Conservation (phyloP, 2,888 invertebrate genomes). For the Trachelus troglodyta region DNA sequence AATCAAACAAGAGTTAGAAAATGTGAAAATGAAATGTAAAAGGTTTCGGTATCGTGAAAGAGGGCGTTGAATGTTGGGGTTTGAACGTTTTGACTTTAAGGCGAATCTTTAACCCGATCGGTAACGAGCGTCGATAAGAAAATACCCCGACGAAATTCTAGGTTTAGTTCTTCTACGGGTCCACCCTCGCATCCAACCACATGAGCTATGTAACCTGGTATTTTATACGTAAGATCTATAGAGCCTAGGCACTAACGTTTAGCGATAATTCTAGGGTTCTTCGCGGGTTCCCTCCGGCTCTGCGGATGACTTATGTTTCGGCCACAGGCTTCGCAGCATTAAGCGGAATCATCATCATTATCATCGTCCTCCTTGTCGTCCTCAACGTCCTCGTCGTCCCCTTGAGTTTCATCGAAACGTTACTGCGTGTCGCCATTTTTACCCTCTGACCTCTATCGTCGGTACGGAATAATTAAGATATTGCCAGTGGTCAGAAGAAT, state of each 20-base stretch:
- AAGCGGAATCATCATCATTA: background rate
- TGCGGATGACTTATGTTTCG: slow-evolving; percentile 58
- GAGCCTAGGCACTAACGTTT: slow-evolving; percentile 66
- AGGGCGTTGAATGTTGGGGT: background rate
- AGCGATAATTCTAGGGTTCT: slow-evolving; percentile 65
- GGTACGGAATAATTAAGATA: background rate
- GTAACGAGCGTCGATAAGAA: slow-evolving; percentile 17
- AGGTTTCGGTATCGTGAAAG: background rate
- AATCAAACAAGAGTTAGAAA: background rate
- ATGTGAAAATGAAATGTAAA: background rate
- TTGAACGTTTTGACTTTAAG: background rate
- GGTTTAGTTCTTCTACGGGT: slow-evolving; percentile 24
- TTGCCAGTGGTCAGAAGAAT: background rate
- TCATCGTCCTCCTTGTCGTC: slow-evolving; percentile 1
- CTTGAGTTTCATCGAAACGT: slow-evolving; percentile 29
- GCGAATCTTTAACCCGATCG: background rate
- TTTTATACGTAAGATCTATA: slow-evolving; percentile 66
- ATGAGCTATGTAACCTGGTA: slow-evolving; percentile 57
- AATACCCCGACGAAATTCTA: slow-evolving; percentile 38
- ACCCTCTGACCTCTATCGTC: background rate
- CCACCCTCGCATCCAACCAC: slow-evolving; percentile 55
- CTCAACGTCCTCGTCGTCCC: slow-evolving; percentile 7
- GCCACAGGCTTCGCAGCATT: slow-evolving; percentile 32
- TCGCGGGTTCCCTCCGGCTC: slow-evolving; percentile 47
- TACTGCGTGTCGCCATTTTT: background rate